A percentile compares a stretch with the other conserved stretches of the same genome.
These are phyloP conservation scores for Parotocinclus haroldoi DNA, from an alignment of 2,797 vertebrate genomes.

Conservation along the genomic window DNA sequence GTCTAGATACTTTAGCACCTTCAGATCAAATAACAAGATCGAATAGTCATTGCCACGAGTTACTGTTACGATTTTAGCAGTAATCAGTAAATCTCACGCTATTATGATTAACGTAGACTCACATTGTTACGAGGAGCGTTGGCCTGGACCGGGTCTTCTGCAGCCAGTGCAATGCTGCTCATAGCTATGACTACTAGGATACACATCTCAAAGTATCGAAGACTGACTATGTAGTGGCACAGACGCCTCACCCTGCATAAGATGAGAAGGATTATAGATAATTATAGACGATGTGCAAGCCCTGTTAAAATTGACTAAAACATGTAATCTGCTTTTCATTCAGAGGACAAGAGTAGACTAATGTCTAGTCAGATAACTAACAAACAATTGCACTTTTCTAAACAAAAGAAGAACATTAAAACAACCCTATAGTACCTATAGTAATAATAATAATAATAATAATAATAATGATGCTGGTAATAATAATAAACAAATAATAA, in stretches of 20 bases:
- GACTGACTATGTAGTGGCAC: constrained; percentile 91
- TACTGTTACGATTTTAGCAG: too few relatives aligned
- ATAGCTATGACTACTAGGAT: constrained; percentile 92
- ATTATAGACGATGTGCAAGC: not conserved
- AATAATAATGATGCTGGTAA: too few relatives aligned
- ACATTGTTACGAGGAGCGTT: constrained; percentile 88
- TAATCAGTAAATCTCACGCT: not conserved
- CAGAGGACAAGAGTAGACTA: too few relatives aligned
- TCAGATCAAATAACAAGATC: constrained; percentile 12
- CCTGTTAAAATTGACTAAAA: not conserved
- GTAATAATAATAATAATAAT: too few relatives aligned
- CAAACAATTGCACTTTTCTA: not conserved
- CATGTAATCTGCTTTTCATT: too few relatives aligned
- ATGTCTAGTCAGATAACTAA: too few relatives aligned
- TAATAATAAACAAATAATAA: too few relatives aligned
- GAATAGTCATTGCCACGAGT: too few relatives aligned
- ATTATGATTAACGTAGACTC: constrained; percentile 54
- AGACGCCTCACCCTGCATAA: constrained; percentile 81
- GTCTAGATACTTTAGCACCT: constrained; percentile 97
- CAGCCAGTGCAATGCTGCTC: constrained; percentile 94
- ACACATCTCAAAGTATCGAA: constrained; percentile 95
- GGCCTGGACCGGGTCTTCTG: constrained; percentile 88
- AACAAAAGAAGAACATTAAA: too few relatives aligned
- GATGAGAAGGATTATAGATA: too few relatives aligned
- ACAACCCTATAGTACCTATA: too few relatives aligned